A percentile compares a stretch with the other conserved stretches of the same genome.
phyloP scores from a whole-genome alignment of 2,113 vertebrate species.

The Notechis scutatus region DNA sequence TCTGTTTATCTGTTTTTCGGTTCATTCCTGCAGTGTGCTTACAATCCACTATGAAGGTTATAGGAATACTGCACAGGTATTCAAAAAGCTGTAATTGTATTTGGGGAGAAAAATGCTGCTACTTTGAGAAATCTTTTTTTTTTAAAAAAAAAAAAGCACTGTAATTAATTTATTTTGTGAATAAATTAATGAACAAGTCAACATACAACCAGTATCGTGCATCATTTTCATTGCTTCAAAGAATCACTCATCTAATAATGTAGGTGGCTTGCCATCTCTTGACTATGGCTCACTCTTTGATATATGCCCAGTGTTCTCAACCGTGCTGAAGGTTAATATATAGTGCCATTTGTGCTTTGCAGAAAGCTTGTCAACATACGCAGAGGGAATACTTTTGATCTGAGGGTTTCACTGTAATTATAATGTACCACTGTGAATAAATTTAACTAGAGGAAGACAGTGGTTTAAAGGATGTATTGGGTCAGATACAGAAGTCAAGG shows the following conservation, averaged over 20 bases:
- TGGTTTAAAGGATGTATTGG: conserved; percentile 26
- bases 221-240: neutral
- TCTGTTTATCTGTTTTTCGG: too few relatives aligned
- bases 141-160: neutral
- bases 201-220: neutral
- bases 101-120: neutral
- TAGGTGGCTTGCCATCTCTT: conserved; percentile 2
- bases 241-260: neutral
- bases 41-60: neutral
- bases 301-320: conserved; percentile 17
- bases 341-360: conserved; percentile 38
- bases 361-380: conserved; percentile 45
- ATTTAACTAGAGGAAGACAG: conserved; percentile 33
- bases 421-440: conserved; percentile 29
- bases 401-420: conserved; percentile 37
- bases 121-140: neutral
- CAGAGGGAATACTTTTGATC: conserved; percentile 38
- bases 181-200: rapidly evolving
- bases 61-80: neutral
- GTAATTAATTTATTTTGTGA: rapidly evolving
- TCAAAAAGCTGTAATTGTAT: neutral
- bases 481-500: neutral
- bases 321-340: conserved; percentile 20
- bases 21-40: neutral
- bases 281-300: conserved; percentile 24